Conservation (phyloP, 1,140 invertebrate genomes). For the Listronotus oregonensis region DNA sequence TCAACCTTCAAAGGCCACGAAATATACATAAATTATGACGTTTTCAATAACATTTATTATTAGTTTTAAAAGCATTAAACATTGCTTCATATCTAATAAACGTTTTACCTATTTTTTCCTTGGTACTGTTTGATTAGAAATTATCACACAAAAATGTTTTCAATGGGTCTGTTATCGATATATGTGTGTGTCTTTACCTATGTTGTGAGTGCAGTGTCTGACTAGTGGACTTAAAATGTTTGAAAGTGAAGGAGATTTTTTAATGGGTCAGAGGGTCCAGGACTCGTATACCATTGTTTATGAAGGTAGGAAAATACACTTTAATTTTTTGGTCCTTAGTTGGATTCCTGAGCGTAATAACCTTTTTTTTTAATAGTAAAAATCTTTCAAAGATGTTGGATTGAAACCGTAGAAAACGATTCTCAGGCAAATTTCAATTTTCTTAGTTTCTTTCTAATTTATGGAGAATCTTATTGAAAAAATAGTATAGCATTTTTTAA, state of each 20-base stretch:
- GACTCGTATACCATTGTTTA: slow-evolving; percentile 18
- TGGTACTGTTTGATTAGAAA: slow-evolving; percentile 26
- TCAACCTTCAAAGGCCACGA: neutral
- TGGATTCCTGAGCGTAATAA: no score
- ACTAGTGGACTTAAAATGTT: slow-evolving; percentile 14
- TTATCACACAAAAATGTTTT: slow-evolving; percentile 24
- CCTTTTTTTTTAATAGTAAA: no score
- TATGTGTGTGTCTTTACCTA: slow-evolving; percentile 1
- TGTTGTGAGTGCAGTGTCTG: neutral
- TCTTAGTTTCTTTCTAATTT: no score
- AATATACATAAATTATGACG: no score
- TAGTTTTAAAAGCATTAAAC: neutral
- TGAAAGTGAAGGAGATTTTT: slow-evolving; percentile 23
- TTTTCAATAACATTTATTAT: neutral
- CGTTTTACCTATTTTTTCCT: slow-evolving; percentile 14
- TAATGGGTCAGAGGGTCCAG: slow-evolving; percentile 16
- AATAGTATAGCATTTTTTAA: no score
- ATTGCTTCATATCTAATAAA: neutral
- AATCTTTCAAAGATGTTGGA: no score
- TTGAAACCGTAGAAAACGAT: no score
- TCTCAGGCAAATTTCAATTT: no score
- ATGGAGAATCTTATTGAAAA: no score
- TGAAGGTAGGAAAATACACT: slow-evolving; percentile 13
- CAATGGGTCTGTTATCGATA: slow-evolving; percentile 4
- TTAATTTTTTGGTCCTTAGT: no score